These are phyloP conservation scores for Augiades crinisus DNA, from an alignment of 2,888 invertebrate species.

Conservation along the genomic window DNA sequence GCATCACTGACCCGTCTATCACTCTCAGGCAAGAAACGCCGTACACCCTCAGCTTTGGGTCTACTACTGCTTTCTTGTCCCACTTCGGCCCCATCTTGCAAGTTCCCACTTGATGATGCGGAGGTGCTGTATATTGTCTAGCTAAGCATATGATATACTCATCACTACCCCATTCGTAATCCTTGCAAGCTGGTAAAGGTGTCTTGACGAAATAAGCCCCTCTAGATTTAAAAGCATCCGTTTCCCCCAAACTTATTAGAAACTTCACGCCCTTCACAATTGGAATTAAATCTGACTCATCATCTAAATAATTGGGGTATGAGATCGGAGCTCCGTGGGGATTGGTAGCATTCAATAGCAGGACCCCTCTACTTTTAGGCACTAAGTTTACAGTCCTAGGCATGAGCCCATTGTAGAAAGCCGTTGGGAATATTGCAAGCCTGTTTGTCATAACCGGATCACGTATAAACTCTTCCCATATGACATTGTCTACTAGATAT, in stretches of 20 bases:
- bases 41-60: conserved; percentile 83
- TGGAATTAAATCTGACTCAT: conserved; percentile 80
- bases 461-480: conserved; percentile 71
- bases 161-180: conserved; percentile 80
- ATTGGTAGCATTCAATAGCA: conserved; percentile 83
- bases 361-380: conserved; percentile 82
- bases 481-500: conserved; percentile 74
- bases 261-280: conserved; percentile 82
- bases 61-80: conserved; percentile 84
- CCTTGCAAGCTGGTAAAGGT: conserved; percentile 80
- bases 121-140: conserved; percentile 74
- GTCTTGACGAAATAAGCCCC: conserved; percentile 78
- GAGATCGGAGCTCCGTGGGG: conserved; percentile 86
- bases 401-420: conserved; percentile 82
- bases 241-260: conserved; percentile 77
- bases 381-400: conserved; percentile 80
- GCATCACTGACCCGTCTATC: conserved; percentile 91
- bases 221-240: conserved; percentile 76
- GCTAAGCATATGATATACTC: conserved; percentile 84
- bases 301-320: conserved; percentile 83
- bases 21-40: conserved; percentile 83
- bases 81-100: conserved; percentile 77
- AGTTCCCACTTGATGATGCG: conserved; percentile 71
- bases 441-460: conserved; percentile 68
- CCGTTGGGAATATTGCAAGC: conserved; percentile 66